Base-by-base conservation (phyloP, 2,888 invertebrate species). In the Erynnis tages region DNA sequence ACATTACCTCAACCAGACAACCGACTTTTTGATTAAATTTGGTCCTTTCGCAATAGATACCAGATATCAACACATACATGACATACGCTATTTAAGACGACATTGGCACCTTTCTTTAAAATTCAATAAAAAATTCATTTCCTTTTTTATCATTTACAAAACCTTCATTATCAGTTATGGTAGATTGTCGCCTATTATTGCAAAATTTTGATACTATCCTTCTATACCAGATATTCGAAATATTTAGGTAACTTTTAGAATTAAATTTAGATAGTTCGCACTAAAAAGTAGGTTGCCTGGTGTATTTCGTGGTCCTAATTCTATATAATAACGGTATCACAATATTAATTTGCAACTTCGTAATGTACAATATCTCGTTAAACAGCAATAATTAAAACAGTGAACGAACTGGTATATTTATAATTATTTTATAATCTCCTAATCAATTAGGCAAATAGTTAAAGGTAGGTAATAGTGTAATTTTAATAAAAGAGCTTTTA, bases 1-100 rank as follows among this genome's bases (percentile, higher is more conserved):
- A 84, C 84, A 71, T 76, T 63, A 72, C 71, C 73, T 71, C 59
- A 67, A 71, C 70, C 54, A 66, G 64, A 67, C 66, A 57, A 59
- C 62, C 67, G 54, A 59, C 65, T 66, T 67, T 59, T 60, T 35
- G 54, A 54, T 57, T 46, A 27, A 43, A 50, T 50, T 50, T 50
- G 50, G 50, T 50, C 49, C 49, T 34, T 50, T 41, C 7, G 46
- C 35, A 25, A 37, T 17, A 8, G 35, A 11, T 25, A 32, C 29
- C 11, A 16, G 23, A 49, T 25, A 32, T 40, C 19, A 23, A 30
- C 14, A 21, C 2, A 14, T n/a, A 10, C n/a, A n/a, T n/a, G n/a
- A n/a, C n/a, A n/a, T n/a, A n/a, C n/a, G n/a, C n/a, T n/a, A n/a
- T n/a, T n/a, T n/a, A n/a, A 7, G 7, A 23, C 6, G 16, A 38